Evolutionary conservation across 1,140 invertebrate species (phyloP).

Genomic region (Zaprionus davidi): DNA sequence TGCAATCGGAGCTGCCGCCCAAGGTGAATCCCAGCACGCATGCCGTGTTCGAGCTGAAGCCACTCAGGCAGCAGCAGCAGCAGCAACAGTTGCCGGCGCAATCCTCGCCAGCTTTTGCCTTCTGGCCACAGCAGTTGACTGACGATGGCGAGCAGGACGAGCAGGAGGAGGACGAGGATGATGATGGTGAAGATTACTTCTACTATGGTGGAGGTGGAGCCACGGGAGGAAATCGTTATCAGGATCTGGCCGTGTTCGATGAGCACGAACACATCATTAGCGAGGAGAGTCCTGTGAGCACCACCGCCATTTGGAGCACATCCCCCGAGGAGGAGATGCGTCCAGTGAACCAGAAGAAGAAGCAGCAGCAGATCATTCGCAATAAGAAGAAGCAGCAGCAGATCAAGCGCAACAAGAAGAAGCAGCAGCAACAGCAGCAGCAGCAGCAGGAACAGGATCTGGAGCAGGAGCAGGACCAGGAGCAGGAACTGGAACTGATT

Average conservation of each 20-base stretch:
- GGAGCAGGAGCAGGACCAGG: constrained; percentile 22
- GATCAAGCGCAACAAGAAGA: constrained; percentile 20
- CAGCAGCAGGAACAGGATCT: not conserved
- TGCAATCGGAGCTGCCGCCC: constrained; percentile 70
- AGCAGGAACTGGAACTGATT: not conserved
- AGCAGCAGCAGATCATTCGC: constrained; percentile 29
- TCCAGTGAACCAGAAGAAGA: constrained; percentile 42
- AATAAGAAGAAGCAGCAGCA: constrained; percentile 31
- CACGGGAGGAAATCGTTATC: constrained; percentile 10
- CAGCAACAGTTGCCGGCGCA: not conserved
- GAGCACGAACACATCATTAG: constrained; percentile 46
- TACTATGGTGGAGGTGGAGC: constrained; percentile 38
- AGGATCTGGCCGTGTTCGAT: constrained; percentile 48
- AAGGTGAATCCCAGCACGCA: constrained; percentile 79
- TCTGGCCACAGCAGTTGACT: constrained; percentile 11
- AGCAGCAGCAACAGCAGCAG: constrained; percentile 28
- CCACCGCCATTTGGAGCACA: constrained; percentile 66
- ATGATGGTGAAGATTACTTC: constrained; percentile 46
- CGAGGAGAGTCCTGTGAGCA: constrained; percentile 45
- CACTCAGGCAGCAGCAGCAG: constrained; percentile 40
- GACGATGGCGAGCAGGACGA: constrained; percentile 5
- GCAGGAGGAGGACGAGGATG: constrained; percentile 33
- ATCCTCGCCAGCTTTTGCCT: not conserved
- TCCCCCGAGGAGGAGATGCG: constrained; percentile 53
- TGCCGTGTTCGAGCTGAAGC: constrained; percentile 76